phyloP scores from a whole-genome alignment of 2,888 invertebrate genomes.

The Drosophila yooni region DNA sequence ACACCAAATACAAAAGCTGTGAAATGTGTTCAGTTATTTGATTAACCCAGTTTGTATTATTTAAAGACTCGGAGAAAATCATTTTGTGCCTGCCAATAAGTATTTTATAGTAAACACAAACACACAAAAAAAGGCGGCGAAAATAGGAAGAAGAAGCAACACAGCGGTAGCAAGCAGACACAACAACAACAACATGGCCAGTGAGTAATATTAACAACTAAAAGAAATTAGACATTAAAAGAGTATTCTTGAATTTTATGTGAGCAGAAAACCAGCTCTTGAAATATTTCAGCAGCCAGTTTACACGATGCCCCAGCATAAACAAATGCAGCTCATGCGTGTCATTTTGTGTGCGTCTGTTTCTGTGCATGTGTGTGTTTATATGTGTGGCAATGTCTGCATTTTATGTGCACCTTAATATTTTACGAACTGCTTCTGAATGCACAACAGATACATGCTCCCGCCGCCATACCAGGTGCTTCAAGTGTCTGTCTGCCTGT shows the following conservation, averaged over 20 bases:
- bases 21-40: slow-evolving; percentile 69
- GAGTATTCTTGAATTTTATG: slow-evolving; percentile 31
- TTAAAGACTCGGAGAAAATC: slow-evolving; percentile 34
- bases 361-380: slow-evolving; percentile 19
- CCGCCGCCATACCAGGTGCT: slow-evolving; percentile 43
- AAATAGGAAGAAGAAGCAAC: slow-evolving; percentile 33
- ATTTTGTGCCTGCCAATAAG: slow-evolving; percentile 46
- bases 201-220: slow-evolving; percentile 74
- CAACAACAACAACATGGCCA: slow-evolving; percentile 72
- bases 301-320: slow-evolving; percentile 52
- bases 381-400: slow-evolving; percentile 44
- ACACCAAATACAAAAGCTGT: slow-evolving; percentile 40
- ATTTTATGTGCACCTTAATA: slow-evolving; percentile 54
- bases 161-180: slow-evolving; percentile 30
- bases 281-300: slow-evolving; percentile 32
- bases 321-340: slow-evolving; percentile 75
- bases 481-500: slow-evolving; percentile 41
- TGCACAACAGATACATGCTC: slow-evolving; percentile 54
- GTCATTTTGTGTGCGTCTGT: slow-evolving; percentile 37
- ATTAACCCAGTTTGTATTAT: slow-evolving; percentile 44
- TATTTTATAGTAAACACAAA: slow-evolving; percentile 28
- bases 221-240: slow-evolving; percentile 38
- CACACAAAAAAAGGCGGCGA: slow-evolving; percentile 45
- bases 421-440: slow-evolving; percentile 61
- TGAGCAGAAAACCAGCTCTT: slow-evolving; percentile 22